Evolutionary conservation across 1,140 invertebrate species (phyloP).

Genomic region (Hylaeus volcanicus): DNA sequence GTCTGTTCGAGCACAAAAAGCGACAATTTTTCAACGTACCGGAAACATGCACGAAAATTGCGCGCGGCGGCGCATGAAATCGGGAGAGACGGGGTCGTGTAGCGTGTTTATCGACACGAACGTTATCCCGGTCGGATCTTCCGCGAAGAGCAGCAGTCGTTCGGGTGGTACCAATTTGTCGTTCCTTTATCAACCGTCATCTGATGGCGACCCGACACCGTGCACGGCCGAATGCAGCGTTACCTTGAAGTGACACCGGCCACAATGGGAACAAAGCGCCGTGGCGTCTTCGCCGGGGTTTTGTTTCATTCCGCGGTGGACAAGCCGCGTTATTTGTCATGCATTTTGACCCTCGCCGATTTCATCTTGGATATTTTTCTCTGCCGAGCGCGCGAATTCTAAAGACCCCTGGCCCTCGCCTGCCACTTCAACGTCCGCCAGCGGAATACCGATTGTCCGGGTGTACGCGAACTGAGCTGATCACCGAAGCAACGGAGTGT

Average conservation of each 20-base stretch:
- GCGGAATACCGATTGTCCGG: neutral
- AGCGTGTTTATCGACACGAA: slow-evolving; percentile 74
- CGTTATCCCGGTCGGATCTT: slow-evolving; percentile 71
- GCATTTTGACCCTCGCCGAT: slow-evolving; percentile 76
- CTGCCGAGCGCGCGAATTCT: slow-evolving; percentile 64
- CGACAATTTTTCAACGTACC: slow-evolving; percentile 40
- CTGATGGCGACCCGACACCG: slow-evolving; percentile 79
- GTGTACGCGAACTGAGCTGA: neutral
- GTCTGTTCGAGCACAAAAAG: slow-evolving; percentile 4
- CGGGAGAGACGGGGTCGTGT: slow-evolving; percentile 43
- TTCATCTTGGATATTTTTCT: slow-evolving; percentile 78
- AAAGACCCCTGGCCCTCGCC: slow-evolving; percentile 22
- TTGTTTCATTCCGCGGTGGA: slow-evolving; percentile 77
- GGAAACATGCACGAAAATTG: slow-evolving; percentile 41
- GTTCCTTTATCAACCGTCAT: slow-evolving; percentile 78
- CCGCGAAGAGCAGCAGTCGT: slow-evolving; percentile 73
- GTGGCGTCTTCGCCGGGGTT: slow-evolving; percentile 71
- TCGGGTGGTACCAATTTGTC: slow-evolving; percentile 80
- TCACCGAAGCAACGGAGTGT: neutral
- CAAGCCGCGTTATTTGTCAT: slow-evolving; percentile 77
- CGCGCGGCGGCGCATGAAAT: slow-evolving; percentile 50
- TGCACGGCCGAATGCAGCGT: slow-evolving; percentile 68
- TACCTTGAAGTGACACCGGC: slow-evolving; percentile 76
- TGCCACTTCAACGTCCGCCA: slow-evolving; percentile 26
- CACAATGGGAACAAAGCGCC: slow-evolving; percentile 78